phyloP scores from a whole-genome alignment of 2,797 vertebrate genomes.

The Crocidura indochinensis region DNA sequence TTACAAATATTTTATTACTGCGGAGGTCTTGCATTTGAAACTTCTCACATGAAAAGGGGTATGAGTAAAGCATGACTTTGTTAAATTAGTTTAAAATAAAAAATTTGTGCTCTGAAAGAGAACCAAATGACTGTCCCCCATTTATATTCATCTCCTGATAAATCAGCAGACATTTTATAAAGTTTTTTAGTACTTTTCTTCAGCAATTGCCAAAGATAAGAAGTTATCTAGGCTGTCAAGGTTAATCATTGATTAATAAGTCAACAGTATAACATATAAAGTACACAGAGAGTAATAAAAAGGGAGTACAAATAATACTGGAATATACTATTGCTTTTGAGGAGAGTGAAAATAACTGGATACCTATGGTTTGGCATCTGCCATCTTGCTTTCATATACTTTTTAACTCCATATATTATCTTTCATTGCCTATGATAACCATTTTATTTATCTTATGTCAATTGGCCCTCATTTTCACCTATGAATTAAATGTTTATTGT shows the following conservation, averaged over 20 bases:
- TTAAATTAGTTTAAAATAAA: background rate
- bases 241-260: background rate
- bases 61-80: background rate
- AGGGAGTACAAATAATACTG: background rate
- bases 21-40: background rate
- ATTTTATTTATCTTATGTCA: background rate
- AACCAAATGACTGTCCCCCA: background rate
- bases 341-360: background rate
- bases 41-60: background rate
- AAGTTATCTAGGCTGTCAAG: background rate
- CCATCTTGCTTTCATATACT: background rate
- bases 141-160: background rate
- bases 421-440: background rate
- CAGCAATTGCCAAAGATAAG: background rate
- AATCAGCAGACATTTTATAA: background rate
- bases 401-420: slow-evolving; percentile 41
- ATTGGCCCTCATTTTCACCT: too few species aligned
- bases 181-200: background rate
- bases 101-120: background rate
- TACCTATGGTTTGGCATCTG: background rate
- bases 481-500: too few species aligned
- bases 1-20: background rate
- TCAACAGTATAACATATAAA: background rate
- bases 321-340: background rate
- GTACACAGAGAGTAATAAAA: background rate